Evolutionary conservation across 37 sponge, comb jelly and placozoan genomes (phyloP), one percentile per base, ranked within the genome.

Genomic region (Aplysina aerophoba): DNA sequence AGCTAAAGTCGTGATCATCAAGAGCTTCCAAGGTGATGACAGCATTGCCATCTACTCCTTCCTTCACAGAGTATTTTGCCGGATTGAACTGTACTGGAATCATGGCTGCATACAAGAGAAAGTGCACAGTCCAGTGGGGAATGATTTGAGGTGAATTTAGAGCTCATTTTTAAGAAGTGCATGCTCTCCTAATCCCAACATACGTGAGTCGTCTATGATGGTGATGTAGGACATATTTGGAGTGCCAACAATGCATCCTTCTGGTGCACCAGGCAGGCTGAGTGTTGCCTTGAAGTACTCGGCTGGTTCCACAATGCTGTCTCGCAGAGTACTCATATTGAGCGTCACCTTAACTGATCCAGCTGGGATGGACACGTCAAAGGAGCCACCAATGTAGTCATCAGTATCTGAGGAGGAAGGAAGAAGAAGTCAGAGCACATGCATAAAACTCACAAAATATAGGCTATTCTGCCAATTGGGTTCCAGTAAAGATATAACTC

Each of bases 121-220:
- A 44, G 8, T 44, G n/a, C n/a, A n/a, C n/a, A n/a, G 3, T 3
- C 6, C 6, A 11, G 8, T 44, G 50, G 50, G 6, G 8, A 11
- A 11, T 11, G 6, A 44, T 44, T 44, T 44, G 6, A 44, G 50
- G 50, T 11, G 50, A 3, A 44, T 44, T 8, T 11, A 11, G 8
- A 44, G 50, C 50, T 44, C 3, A 44, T 44, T 8, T 44, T 8
- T 44, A 44, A 8, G 50, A 44, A 11, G 50, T 44, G 50, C 50
- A 44, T 8, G 8, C 50, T 11, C 50, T 11, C 50, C 8, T 62
- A 75, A 15, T 15, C 20, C 54, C 16, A 5, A 41, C 78, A 13
- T 41, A 75, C 78, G 25, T 4, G 78, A 41, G 53, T 75, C 39
- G 12, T 75, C 78, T n/a, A 25, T 40, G 54, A 75, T 75, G 25